These are phyloP conservation scores for Parauchenoglanis punctatus DNA, from an alignment of 2,797 vertebrate species.

Conservation along the genomic window DNA sequence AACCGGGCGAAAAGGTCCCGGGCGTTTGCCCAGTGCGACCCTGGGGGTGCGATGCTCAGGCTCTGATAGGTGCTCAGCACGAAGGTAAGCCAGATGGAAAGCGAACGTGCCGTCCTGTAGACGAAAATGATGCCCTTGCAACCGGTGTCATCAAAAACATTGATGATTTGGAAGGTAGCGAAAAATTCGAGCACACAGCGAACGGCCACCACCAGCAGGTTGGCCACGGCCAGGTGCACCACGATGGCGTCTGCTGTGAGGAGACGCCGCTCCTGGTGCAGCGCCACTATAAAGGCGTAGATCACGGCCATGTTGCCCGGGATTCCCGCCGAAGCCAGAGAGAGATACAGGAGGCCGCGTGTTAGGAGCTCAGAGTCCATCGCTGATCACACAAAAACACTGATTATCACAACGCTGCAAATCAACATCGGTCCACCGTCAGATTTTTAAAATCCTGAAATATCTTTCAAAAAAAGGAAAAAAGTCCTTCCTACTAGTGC, in stretches of 20 bases:
- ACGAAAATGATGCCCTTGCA: conserved; percentile 75
- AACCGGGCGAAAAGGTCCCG: conserved; percentile 57
- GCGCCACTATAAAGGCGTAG: conserved; percentile 66
- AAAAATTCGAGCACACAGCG: conserved; percentile 74
- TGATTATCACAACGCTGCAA: neutral
- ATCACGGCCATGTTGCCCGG: conserved; percentile 72
- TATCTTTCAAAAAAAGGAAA: no score
- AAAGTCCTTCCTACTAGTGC: neutral
- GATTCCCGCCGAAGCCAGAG: conserved; percentile 68
- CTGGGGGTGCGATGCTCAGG: conserved; percentile 72
- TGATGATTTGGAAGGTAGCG: conserved; percentile 66
- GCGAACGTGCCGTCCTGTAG: conserved; percentile 72
- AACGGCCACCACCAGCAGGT: conserved; percentile 73
- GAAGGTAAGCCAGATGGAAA: conserved; percentile 81
- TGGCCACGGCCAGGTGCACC: conserved; percentile 72
- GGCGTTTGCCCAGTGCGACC: conserved; percentile 66
- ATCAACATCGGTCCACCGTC: neutral
- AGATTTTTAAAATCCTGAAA: neutral
- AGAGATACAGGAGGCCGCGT: conserved; percentile 73
- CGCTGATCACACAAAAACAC: conserved; percentile 21
- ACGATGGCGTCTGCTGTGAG: conserved; percentile 73
- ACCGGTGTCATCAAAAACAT: conserved; percentile 66
- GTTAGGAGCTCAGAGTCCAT: conserved; percentile 66
- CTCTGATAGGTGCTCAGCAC: conserved; percentile 75
- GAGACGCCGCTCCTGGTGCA: conserved; percentile 65